Conservation (phyloP, 2,113 vertebrate species). For the Bothrops jararaca region DNA sequence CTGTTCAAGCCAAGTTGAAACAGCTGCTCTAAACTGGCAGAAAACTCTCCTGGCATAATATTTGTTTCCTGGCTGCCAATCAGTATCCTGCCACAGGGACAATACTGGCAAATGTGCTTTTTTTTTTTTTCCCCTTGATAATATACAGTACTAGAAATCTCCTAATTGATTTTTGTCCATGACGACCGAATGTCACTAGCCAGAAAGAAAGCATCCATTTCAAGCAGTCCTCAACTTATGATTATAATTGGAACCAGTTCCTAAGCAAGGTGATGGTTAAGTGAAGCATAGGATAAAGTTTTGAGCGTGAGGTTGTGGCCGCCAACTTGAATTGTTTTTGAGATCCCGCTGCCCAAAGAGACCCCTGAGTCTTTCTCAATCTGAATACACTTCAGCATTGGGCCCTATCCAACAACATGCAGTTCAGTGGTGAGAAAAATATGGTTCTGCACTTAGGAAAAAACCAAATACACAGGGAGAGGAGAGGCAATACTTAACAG, state of each 20-base stretch:
- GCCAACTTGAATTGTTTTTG: background rate
- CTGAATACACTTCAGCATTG: too few species aligned
- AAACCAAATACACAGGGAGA: too few species aligned
- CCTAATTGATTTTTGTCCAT: background rate
- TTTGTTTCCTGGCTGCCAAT: background rate
- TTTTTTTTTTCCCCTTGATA: background rate
- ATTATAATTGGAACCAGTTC: background rate
- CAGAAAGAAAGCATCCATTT: background rate
- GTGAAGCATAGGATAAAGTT: background rate
- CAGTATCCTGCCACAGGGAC: background rate
- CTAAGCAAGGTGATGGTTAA: too few species aligned
- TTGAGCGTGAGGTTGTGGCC: background rate
- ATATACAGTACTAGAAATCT: background rate
- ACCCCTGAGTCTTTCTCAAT: background rate
- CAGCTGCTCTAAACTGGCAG: background rate
- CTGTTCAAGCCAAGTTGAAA: background rate
- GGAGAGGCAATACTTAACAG: too few species aligned
- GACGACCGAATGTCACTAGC: background rate
- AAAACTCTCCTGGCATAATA: background rate
- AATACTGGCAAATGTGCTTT: background rate
- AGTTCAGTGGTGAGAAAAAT: too few species aligned
- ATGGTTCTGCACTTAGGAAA: too few species aligned
- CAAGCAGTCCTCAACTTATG: background rate
- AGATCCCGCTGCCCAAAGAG: background rate
- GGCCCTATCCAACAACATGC: too few species aligned